phyloP scores from a whole-genome alignment of 37 sponge, comb jelly and placozoan species.

The Beroe forskalii region DNA sequence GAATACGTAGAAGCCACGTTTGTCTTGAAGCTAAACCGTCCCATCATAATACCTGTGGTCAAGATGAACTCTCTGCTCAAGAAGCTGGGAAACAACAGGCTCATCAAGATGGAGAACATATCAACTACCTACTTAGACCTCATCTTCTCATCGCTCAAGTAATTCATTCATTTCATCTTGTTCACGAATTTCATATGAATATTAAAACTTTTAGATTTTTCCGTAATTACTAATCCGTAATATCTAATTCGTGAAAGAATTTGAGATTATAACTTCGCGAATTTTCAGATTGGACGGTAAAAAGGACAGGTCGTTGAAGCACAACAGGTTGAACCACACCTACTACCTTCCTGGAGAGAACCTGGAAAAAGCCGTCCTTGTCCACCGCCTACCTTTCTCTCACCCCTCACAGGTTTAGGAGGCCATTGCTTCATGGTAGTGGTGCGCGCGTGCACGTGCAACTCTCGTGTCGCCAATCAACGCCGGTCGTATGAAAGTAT shows the following conservation, averaged over 20 bases:
- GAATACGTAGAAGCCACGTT: conserved; percentile 44
- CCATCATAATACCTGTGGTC: background rate
- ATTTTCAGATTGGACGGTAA: background rate
- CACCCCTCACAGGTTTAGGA: conserved; percentile 56
- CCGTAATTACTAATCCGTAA: too few species aligned
- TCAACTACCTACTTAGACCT: background rate
- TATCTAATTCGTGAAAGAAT: too few species aligned
- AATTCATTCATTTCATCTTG: too few species aligned
- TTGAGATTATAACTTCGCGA: too few species aligned
- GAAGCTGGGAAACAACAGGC: conserved; percentile 45
- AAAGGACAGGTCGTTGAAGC: background rate
- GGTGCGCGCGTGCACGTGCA: too few species aligned
- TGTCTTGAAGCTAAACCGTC: background rate
- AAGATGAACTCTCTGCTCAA: conserved; percentile 53
- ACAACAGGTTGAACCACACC: conserved; percentile 28
- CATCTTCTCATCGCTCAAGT: background rate
- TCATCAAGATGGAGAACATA: background rate
- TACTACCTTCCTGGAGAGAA: conserved; percentile 2
- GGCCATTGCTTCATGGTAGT: background rate
- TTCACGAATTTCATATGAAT: too few species aligned
- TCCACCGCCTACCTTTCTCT: conserved; percentile 27
- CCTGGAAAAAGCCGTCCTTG: background rate
- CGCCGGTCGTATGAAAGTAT: background rate
- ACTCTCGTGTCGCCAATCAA: too few species aligned
- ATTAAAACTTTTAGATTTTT: too few species aligned